Base-by-base conservation (phyloP, 2,888 invertebrate genomes). In the Fragum whitleyi region DNA sequence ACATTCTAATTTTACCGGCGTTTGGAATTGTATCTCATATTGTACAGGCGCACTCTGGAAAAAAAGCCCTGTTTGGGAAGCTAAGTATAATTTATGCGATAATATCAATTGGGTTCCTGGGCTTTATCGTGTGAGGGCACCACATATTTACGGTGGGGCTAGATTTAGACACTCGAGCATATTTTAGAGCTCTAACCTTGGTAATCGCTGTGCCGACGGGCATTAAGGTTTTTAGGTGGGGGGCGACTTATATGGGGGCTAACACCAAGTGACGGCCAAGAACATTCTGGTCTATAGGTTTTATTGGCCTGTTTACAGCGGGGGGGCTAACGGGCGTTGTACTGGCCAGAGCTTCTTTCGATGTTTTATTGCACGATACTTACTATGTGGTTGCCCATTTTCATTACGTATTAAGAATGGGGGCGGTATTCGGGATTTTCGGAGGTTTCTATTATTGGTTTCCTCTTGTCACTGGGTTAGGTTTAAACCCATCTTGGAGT, bases 141-240 rank as follows among this genome's bases (percentile, higher is more conserved):
- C 97, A 97, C 93, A 97, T 97, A 95, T 97, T 97, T 94, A 97
- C 97, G 1, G 96, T 97, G 47, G 97, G 97, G 0, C 96, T 97
- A 95, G 97, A 97, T 94, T 96, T 97, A 79, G 97, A 97, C 94
- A 96, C 96, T 0, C 96, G 97, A 94, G 97, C 97, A 28, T 97
- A 97, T 93, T 97, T 97, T 94, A 97, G 97, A 0, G 96, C 97
- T 62, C 97, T 96, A 0, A 97, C 97, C 23, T 97, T 97, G n/a
- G 65, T 97, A 95, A 97, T 97, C 96, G 97, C 96, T 0, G 95
- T 97, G 0, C 97, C 97, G 0, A 97, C 97, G 23, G 97, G 97
- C 88, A 96, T 97, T 95, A 97, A 97, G 95, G 95, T 97, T 94
- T 97, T 97, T 94, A 96, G 96, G 39, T 97, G 96, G 96, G 90